Evolutionary conservation across 2,888 invertebrate genomes (phyloP), one percentile per base, ranked within the genome.

Genomic region (Adelognathus sp.): DNA sequence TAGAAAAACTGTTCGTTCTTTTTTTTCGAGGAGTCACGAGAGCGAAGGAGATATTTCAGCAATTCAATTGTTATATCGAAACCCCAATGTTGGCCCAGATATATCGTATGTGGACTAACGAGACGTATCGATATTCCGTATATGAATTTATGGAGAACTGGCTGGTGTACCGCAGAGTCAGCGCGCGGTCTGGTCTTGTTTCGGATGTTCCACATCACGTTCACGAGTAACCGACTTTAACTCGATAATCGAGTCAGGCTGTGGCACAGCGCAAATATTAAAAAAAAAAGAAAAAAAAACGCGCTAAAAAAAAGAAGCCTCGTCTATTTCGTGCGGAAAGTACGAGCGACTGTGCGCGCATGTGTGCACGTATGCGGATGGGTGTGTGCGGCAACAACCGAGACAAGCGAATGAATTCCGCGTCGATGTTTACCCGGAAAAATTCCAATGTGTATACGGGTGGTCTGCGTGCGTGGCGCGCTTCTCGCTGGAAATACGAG

Each of bases 81-180:
- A 18, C 33, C 31, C 33, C 31, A 33, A 50, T 33, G 46, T 29
- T 58, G 39, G 41, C n/a, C n/a, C n/a, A n/a, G n/a, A n/a, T 46
- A 29, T 61, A 67, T 36, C 39, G 9, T n/a, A n/a, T 24, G 24
- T 3, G 24, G 39, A 18, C 64, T 74, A 70, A 74, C 74, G 64
- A 74, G 70, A 78, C 60, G 52, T 74, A 78, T 78, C 74, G 78
- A 74, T 78, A 78, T 78, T 78, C 74, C 52, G 67, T n/a, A n/a
- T 73, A 41, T 64, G 41, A 31, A 73, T 63, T 60, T 66, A 36
- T 14, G 16, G 31, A 18, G 60, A n/a, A 58, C 16, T n/a, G 39
- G 7, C 6, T 29, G 21, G 21, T 33, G 21, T 24, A 69, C 24
- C 33, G 74, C 63, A 18, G 14, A 36, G 64, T 63, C 50, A 70